Evolutionary conservation across 2,113 vertebrate species (phyloP), one percentile per base, ranked within the genome.

Genomic region (Ia io): DNA sequence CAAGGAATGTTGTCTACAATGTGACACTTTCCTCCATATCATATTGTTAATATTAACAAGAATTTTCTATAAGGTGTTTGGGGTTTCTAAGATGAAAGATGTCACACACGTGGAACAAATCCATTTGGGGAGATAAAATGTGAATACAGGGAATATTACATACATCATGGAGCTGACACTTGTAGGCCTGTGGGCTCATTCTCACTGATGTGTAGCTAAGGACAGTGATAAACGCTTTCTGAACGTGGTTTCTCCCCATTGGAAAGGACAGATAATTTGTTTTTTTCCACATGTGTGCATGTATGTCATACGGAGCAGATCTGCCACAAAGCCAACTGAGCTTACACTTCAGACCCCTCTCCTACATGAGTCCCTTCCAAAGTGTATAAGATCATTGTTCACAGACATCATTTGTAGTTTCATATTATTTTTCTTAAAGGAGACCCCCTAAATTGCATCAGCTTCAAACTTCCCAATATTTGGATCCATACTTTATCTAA

Each of bases 41-140:
- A 35, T 51, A 85, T 63, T 73, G 53, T 84, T 91, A 91, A 94
- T 69, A 70, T 40, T 91, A 69, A 88, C 71, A 61, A 94, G 51
- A 83, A 49, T 9, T 89, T 32, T 89, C 84, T 93, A 18, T 40
- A 91, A 93, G 25, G 90, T 56, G 35, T 49, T 93, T 90, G 71
- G 65, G 25, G 42, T 74, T 96, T 91, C 67, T 95, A 2, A 93
- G 70, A 80, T 79, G 28, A 84, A 96, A 73, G 40, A 56, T 10
- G 5, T 0, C 0, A 87, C 67, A 88, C 83, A 44, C 82, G 93
- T 87, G 51, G 28, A 90, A 95, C 37, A 0, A 56, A n/a, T 51
- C 40, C 0, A 30, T 84, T 69, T 95, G 63, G 30, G 74, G 49
- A 88, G 67, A 51, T 12, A 84, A 12, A 87, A 63, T 30, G 22